Conservation (phyloP, 2,113 vertebrate genomes). For the Conger conger region DNA sequence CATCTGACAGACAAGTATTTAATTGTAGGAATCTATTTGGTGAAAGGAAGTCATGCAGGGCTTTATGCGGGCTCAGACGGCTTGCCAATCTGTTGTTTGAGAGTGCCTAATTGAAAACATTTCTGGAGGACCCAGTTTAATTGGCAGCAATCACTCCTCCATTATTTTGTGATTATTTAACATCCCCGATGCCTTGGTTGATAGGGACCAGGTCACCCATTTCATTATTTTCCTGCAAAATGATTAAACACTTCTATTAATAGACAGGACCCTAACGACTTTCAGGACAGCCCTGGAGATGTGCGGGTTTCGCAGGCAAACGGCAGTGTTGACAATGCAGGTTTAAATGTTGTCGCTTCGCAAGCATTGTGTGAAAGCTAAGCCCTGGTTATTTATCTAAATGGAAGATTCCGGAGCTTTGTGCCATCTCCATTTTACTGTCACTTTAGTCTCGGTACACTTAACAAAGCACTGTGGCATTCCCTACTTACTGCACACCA, state of each 20-base stretch:
- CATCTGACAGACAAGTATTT: constrained; percentile 8
- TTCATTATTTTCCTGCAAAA: constrained; percentile 20
- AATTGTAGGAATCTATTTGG: not conserved
- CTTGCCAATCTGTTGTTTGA: constrained; percentile 18
- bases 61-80: not conserved
- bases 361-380: not conserved
- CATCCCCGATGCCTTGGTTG: constrained; percentile 8
- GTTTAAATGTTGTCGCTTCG: not conserved
- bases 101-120: constrained; percentile 28
- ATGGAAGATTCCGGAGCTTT: not conserved
- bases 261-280: not conserved
- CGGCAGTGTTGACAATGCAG: not conserved
- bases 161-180: constrained; percentile 19
- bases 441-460: not conserved
- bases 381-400: not conserved
- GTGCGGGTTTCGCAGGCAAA: not conserved
- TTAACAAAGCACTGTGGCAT: not conserved
- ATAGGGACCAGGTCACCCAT: constrained; percentile 8
- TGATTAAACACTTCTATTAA: constrained; percentile 1
- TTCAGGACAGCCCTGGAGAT: not conserved
- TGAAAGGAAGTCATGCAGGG: constrained; percentile 15
- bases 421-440: not conserved
- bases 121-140: constrained; percentile 21
- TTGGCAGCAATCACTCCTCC: constrained; percentile 25
- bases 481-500: not conserved